phyloP scores from a whole-genome alignment of 2,888 invertebrate genomes.

The Melikaiella ostensackeni region DNA sequence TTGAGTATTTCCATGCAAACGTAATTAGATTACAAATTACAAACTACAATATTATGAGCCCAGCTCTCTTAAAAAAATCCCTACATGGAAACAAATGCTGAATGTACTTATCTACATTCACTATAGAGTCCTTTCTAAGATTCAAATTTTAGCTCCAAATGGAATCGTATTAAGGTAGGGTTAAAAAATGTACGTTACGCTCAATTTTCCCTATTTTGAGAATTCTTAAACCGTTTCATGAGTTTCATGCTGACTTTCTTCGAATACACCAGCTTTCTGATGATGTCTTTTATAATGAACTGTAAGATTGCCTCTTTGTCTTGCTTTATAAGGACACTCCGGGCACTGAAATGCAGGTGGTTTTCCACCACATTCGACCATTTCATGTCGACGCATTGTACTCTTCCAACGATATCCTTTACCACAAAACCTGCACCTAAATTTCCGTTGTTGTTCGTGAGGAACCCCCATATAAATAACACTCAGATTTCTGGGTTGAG shows the following conservation, averaged over 20 bases:
- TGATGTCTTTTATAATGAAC: constrained; percentile 91
- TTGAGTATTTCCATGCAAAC: not conserved
- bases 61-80: not conserved
- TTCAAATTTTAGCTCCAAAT: not conserved
- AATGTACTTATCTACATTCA: not conserved
- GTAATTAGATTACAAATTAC: constrained; percentile 33
- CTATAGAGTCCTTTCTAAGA: not conserved
- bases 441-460: constrained; percentile 81
- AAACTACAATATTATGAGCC: not conserved
- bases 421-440: constrained; percentile 90
- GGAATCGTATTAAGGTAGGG: not conserved
- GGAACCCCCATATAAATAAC: constrained; percentile 78
- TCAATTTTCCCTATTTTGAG: not conserved
- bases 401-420: constrained; percentile 93
- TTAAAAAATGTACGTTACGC: not conserved
- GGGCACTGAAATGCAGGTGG: constrained; percentile 90
- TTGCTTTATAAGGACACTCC: constrained; percentile 87
- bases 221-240: not conserved
- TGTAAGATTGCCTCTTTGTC: constrained; percentile 89
- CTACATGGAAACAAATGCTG: not conserved
- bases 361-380: constrained; percentile 91
- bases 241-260: constrained; percentile 56
- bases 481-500: constrained; percentile 73
- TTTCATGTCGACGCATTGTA: constrained; percentile 89
- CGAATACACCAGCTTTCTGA: constrained; percentile 70